Evolutionary conservation across 2,113 vertebrate species (phyloP), one percentile per base, ranked within the genome.

Genomic region (Gnathonemus longibarbis): DNA sequence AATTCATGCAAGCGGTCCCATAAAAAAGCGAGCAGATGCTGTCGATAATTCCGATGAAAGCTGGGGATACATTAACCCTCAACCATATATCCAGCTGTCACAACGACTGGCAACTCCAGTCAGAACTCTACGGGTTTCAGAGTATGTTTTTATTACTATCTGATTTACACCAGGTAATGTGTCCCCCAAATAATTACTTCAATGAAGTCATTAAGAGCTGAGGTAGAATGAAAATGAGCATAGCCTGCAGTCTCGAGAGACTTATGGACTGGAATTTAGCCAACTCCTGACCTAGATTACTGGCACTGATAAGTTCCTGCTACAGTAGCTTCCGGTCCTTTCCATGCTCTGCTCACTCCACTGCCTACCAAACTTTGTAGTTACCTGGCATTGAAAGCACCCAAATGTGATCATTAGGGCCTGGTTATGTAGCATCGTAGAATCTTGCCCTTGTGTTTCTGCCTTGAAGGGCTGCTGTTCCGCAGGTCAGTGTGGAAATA

Each of bases 141-240:
- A 80, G 74, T 80, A 80, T 80, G 35, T 19, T 80, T 42, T 80
- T 80, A 80, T 80, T 80, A 42, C 35, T 42, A 19, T 35, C 74
- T 39, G 74, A 80, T 80, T 80, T 80, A 80, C 45, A 48, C 45
- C 21, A 48, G 83, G 83, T n/a, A 24, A 48, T 45, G 83, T 84
- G 83, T 84, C 45, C 21, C 21, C 45, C 7, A 84, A 84, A 84
- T 84, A 84, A 84, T 84, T 84, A 84, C 83, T 84, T 84, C 83
- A 84, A 46, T 84, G 45, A 84, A 80, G 74, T 15, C 74, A 80
- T 80, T 80, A 39, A 39, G 74, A 42, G 74, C 74, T 42, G 74
- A 80, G 1, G 74, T 19, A 27, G 13, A 80, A 80, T 80, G 83
- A 84, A 48, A 84, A 84, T 84, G 45, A 46, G 35, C 24, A n/a